Evolutionary conservation across 2,888 invertebrate genomes (phyloP), one percentile per base, ranked within the genome.

Genomic region (Agonopterix alstromeriana): DNA sequence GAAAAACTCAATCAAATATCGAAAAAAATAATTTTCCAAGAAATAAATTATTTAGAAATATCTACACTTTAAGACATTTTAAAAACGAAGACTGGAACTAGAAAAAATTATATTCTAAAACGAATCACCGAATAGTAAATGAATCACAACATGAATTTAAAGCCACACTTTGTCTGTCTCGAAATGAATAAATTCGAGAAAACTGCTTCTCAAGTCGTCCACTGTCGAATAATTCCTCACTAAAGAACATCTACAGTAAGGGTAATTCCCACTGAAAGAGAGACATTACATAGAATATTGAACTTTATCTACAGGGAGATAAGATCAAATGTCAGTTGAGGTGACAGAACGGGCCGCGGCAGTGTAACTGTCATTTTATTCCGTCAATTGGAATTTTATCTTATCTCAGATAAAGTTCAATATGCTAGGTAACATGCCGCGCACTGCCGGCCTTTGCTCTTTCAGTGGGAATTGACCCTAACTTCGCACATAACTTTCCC

Each of bases 111-210:
- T 46, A 40, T 41, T 49, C 41, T 35, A 42, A 44, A 36, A 43
- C 9, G n/a, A 36, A 48, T 48, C n/a, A 46, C 36, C 17, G 11
- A 36, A 27, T 38, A 43, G 10, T 45, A 36, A 51, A 40, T 41
- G 44, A 51, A 48, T 51, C 51, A 51, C 51, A 51, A 51, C 51
- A 41, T 47, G 46, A 51, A 46, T 43, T 51, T 51, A 48, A 48
- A 51, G 45, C 48, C 47, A 47, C 48, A 48, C 46, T 10, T 27
- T 14, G 14, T 35, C 27, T 38, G 10, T 42, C 44, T 40, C 41
- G 10, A 36, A 36, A 35, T 14, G 46, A 46, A 46, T 27, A 3
- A 5, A 27, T 27, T 27, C 27, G 27, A 27, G 27, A 7, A 7
- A 27, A 27, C 27, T 7, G 27, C 27, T 27, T 5, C 27, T 27